Evolutionary conservation across 2,113 vertebrate genomes (phyloP), one percentile per base, ranked within the genome.

Genomic region (Penelope pileata): DNA sequence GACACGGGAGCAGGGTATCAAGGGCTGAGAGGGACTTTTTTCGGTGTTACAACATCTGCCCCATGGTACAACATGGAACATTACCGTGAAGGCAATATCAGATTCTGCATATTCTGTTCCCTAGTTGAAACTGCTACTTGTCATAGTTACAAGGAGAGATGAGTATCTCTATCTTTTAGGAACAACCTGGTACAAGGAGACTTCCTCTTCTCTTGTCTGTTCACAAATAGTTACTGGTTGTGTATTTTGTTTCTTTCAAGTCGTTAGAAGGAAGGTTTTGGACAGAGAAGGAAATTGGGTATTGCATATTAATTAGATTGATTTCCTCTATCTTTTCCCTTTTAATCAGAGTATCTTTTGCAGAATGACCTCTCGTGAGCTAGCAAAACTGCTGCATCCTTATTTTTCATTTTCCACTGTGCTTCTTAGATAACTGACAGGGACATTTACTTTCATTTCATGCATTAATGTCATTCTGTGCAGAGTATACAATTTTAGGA

Each of bases 1-100:
- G 8, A 17, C 6, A 7, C 0, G 0, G 21, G 17, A 45, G 7
- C 10, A 12, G n/a, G 40, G 0, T 26, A 53, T 53, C 40, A 62
- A 6, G 18, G 18, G 18, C 7, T 81, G 40, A 10, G 36, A 60
- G 66, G 27, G n/a, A 36, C 7, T 1, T 45, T 92, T 80, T 67
- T 58, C 32, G 72, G 15, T 21, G 42, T 23, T 80, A 11, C 2
- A 6, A 56, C 7, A 8, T 9, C 24, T 23, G 18, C 5, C 7
- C 43, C 2, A 1, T 26, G 48, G 12, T 56, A 16, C 38, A 19
- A 40, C 8, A 8, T 43, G 9, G n/a, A 83, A 7, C 32, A 10
- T 75, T 14, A 32, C 1, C 15, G 6, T 51, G 32, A 59, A 4
- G 1, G 12, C 15, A 62, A 42, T 53, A 47, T 64, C 30, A 36